Base-by-base conservation (phyloP, 2,113 vertebrate species). In the Periophthalmus modestus region DNA sequence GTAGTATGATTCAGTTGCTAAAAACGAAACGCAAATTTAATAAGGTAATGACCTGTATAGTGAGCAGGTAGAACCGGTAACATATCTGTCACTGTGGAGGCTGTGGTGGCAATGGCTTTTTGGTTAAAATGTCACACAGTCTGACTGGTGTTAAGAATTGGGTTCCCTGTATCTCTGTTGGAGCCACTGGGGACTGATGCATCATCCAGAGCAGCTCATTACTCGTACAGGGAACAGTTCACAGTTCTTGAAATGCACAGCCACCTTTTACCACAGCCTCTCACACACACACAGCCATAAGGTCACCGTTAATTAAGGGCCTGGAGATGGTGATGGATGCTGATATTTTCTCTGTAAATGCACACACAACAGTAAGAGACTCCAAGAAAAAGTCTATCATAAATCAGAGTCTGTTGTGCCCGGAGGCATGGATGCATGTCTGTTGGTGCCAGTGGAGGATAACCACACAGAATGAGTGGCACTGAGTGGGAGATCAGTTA, bases 171-270 rank as follows among this genome's bases (percentile, higher is more conserved):
- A 73, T 86, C 71, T 79, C 52, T 39, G 59, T 57, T 24, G 3
- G 58, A 69, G 71, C 69, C 77, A 78, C 78, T 16, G 24, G 73
- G 80, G 82, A 77, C 73, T 47, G 74, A 81, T 75, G 80, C 68
- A 74, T 92, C 79, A 83, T 86, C 80, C 68, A 62, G 58, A 78
- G 62, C 50, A 78, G 71, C 78, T 89, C 88, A 88, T 90, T 90
- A 89, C 61, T 85, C 75, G 84, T 85, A 86, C 66, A 85, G 76
- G 77, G 74, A 61, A 68, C n/a, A 33, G 23, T 74, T 73, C 57
- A 79, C 34, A 66, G 66, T 46, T 71, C 66, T 72, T 12, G 9
- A 75, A 75, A 68, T 34, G 66, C 55, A 70, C 3, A 33, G 62
- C 66, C 43, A 18, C 50, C 7, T 55, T 76, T 69, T 66, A 58